Evolutionary conservation across 1,140 invertebrate species (phyloP), one percentile per base, ranked within the genome.

Genomic region (Hypothenemus hampei): DNA sequence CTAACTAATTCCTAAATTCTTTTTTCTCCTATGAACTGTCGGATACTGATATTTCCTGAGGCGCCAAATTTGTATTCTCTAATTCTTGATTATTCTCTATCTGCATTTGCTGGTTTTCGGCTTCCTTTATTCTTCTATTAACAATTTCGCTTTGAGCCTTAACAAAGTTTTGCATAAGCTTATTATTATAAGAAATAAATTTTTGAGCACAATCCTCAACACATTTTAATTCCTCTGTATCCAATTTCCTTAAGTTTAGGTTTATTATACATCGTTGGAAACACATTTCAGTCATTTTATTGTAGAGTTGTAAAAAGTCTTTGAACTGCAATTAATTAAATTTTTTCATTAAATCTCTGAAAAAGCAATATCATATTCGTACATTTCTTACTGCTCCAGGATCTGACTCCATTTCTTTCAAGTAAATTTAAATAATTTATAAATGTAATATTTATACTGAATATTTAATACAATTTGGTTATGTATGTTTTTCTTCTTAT

Each of bases 201-300:
- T 69, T 69, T 13, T 58, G 39, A 26, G 65, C 40, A 55, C 67
- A 69, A 13, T 56, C 43, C 35, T 69, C 63, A 23, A 67, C 50
- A 54, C 67, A 69, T 26, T 35, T 49, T 20, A 46, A 31, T 62
- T 68, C 66, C 45, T 82, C 77, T 40, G 81, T 72, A 65, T 82
- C 79, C 1, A 93, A 76, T 61, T 81, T 82, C 65, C 92, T 79
- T 6, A 84, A 81, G 5, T 92, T 94, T 58, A 96, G 93, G 71
- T 96, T 92, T 72, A 85, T 84, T 44, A 95, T 78, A 72, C 93
- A 97, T 65, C 93, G 90, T 63, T 79, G 79, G 71, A 97, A 97
- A 71, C 93, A 97, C 61, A 85, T 76, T 75, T 96, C 91, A 19
- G 91, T 91, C 48, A 96, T 73, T 75, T 89, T 92, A 68, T 97